Evolutionary conservation across 53 echinoderm and acorn worm species (phyloP), one percentile per base, ranked within the genome.

Genomic region (Actinopyga echinites): DNA sequence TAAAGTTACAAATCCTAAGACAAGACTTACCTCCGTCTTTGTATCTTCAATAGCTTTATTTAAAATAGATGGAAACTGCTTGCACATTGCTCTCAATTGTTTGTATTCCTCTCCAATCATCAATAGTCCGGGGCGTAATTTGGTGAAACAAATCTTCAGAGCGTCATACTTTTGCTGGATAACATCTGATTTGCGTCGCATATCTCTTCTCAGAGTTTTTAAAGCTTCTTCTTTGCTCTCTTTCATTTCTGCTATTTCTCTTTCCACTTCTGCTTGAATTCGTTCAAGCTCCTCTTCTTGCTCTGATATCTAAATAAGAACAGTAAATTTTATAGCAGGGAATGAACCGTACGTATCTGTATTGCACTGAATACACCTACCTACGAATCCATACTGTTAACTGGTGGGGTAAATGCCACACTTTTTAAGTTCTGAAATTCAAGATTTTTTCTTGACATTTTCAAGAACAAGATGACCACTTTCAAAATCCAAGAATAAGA

Each of bases 21-120:
- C n/a, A n/a, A n/a, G n/a, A n/a, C 58, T 85, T 55, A 93, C 95
- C 87, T 97, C 97, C 26, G 90, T 79, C 77, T 97, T 97, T 0
- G 97, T 94, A 26, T 97, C 91, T 57, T 94, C 88, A 43, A 97
- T 92, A 13, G 97, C 93, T 12, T 86, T 86, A 45, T 84, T 88
- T 26, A 97, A 88, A 82, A 97, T 86, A 25, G 87, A 67, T 24
- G 97, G 97, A 64, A 97, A 97, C 83, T 97, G 93, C 21, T 85
- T 79, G 55, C 97, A 97, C 74, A 97, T 69, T 8, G 86, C 75
- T 57, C 97, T 80, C 57, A 97, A 87, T 68, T 97, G 93, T 73
- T 97, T 89, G 85, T 97, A 97, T 67, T 97, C 97, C 66, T 93
- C 82, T 20, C 92, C 97, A 43, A 97, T 90, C 28, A 80, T 91